phyloP scores from a whole-genome alignment of 2,888 invertebrate genomes.

The Ecdyonurus torrentis region DNA sequence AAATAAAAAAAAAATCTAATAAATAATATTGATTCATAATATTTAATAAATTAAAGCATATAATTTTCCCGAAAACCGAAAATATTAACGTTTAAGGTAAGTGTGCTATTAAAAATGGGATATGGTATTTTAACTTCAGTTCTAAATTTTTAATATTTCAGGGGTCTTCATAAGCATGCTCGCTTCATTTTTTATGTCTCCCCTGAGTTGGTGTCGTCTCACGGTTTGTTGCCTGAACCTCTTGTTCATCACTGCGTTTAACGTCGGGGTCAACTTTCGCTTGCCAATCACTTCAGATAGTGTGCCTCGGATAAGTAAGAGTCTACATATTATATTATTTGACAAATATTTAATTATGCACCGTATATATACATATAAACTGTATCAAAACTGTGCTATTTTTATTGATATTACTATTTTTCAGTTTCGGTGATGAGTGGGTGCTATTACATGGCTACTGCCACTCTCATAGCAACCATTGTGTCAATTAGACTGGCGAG shows the following conservation, averaged over 20 bases:
- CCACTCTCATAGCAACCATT: background rate
- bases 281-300: background rate
- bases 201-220: background rate
- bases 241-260: background rate
- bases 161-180: background rate
- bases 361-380: too few relatives aligned
- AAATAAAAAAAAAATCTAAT: too few relatives aligned
- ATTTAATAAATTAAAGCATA: too few relatives aligned
- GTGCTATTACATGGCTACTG: background rate
- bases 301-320: background rate
- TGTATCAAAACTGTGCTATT: too few relatives aligned
- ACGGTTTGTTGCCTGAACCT: background rate
- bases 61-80: too few relatives aligned
- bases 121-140: too few relatives aligned
- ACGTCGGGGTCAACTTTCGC: background rate
- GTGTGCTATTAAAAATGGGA: too few relatives aligned
- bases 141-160: too few relatives aligned
- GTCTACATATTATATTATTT: background rate
- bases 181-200: background rate
- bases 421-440: background rate
- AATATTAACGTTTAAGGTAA: too few relatives aligned
- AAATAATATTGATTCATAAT: too few relatives aligned
- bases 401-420: too few relatives aligned
- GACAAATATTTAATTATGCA: too few relatives aligned
- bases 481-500: background rate